A percentile compares a stretch with the other conserved stretches of the same genome.
These are phyloP conservation scores for Smithornis capensis DNA, from an alignment of 2,113 vertebrate genomes.

Conservation along the genomic window DNA sequence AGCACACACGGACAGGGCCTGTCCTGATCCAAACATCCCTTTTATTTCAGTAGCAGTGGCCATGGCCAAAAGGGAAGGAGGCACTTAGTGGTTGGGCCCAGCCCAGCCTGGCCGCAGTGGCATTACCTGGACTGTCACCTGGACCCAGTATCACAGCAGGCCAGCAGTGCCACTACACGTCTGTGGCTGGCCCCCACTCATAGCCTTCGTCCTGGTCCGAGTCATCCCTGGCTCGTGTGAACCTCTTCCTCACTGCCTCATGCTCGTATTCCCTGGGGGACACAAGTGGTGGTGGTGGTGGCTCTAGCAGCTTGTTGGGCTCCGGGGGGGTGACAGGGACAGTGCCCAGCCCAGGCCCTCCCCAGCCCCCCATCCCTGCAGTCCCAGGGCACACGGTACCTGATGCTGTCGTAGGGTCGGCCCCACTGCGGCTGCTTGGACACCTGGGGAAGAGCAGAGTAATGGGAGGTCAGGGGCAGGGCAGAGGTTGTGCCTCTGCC, in stretches of 20 bases:
- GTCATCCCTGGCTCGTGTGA: conserved; percentile 83
- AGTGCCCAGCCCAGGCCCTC: accelerated
- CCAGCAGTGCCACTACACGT: conserved; percentile 72
- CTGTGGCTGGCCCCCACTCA: conserved; percentile 93
- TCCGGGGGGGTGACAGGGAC: not conserved
- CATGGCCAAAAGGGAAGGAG: not conserved
- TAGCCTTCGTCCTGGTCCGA: conserved; percentile 79
- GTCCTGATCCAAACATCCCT: not conserved
- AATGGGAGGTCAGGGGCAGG: not conserved
- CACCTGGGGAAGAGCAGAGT: not conserved
- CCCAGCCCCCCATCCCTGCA: not conserved
- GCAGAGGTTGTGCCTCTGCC: not conserved
- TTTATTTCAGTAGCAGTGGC: conserved; percentile 28
- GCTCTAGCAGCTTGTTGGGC: not conserved
- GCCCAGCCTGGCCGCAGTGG: not conserved
- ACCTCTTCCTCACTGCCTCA: conserved; percentile 81
- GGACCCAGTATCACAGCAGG: not conserved
- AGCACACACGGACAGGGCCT: accelerated
- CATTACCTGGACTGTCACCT: not conserved
- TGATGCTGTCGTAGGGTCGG: conserved; percentile 26
- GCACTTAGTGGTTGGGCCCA: not conserved
- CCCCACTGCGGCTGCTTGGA: not conserved
- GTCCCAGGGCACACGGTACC: not conserved
- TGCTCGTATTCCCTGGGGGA: conserved; percentile 77
- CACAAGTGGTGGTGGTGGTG: not conserved